phyloP scores from a whole-genome alignment of 1,140 invertebrate genomes.

The Diuraphis noxia region DNA sequence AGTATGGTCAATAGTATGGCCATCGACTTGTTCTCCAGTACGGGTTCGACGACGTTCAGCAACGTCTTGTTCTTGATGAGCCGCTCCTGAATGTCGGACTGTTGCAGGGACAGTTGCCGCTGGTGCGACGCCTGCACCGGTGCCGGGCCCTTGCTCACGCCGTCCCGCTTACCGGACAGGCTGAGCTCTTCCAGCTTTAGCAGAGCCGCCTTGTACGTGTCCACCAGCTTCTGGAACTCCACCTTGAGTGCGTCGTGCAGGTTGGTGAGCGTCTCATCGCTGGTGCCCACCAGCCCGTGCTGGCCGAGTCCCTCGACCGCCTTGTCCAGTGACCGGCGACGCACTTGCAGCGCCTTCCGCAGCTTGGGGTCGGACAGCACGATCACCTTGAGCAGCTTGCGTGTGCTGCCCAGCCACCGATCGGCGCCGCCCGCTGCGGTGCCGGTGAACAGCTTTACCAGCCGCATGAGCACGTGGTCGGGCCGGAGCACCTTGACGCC shows the following conservation, averaged over 20 bases:
- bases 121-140: slow-evolving; percentile 88
- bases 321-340: slow-evolving; percentile 74
- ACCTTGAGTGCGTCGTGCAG: slow-evolving; percentile 64
- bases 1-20: slow-evolving; percentile 66
- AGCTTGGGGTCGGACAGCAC: slow-evolving; percentile 64
- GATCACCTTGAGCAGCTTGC: slow-evolving; percentile 64
- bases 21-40: slow-evolving; percentile 64
- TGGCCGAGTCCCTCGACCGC: slow-evolving; percentile 85
- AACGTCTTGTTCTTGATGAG: slow-evolving; percentile 90
- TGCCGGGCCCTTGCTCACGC: slow-evolving; percentile 72
- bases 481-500: slow-evolving; percentile 65
- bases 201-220: slow-evolving; percentile 83
- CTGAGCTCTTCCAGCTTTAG: slow-evolving; percentile 84
- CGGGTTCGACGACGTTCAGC: slow-evolving; percentile 79
- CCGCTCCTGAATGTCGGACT: slow-evolving; percentile 80
- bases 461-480: slow-evolving; percentile 77
- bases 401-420: slow-evolving; percentile 62
- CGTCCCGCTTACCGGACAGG: slow-evolving; percentile 60
- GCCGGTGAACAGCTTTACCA: slow-evolving; percentile 77
- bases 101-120: slow-evolving; percentile 78
- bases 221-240: slow-evolving; percentile 80
- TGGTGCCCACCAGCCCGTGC: slow-evolving; percentile 77
- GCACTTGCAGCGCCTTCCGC: slow-evolving; percentile 66
- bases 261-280: slow-evolving; percentile 65
- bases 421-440: slow-evolving; percentile 59